Base-by-base conservation (phyloP, 2,888 invertebrate genomes). In the Bombylius major region DNA sequence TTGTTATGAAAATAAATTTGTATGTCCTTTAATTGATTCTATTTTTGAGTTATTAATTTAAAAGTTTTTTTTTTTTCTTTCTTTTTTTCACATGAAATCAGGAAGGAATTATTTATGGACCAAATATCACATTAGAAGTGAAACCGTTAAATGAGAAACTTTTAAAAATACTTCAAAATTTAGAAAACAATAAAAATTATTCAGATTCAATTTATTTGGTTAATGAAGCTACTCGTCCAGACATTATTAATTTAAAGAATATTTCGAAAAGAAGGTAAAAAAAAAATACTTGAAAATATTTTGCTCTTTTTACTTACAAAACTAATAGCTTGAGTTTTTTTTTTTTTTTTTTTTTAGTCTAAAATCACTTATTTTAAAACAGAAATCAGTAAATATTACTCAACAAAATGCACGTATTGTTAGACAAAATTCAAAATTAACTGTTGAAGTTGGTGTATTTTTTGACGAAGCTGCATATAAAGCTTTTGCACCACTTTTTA, bases 401-500 rank as follows among this genome's bases (percentile, higher is more conserved):
- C 39, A 49, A 11, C 42, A 39, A 49, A 48, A 33, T 33, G 32
- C 6, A 47, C 23, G 13, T 44, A 51, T 51, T 31, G 13, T 14
- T 4, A 14, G 42, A 44, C 13, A 36, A 13, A 5, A 46, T 46
- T 33, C 45, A 3, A 71, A 72, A 56, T 76, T 83, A 59, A 84
- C 83, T 5, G 75, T 87, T 46, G 88, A 89, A 69, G 71, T 87
- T 53, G 87, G 85, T 0, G 70, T 88, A 47, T 88, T 88, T 69
- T 80, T 88, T 63, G 88, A 88, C 65, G 83, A 83, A 67, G 80
- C 85, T 1, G 87, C 81, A 1, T 87, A 87, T 66, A 80, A 79
- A 65, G 78, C 82, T 39, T 87, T 87, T 69, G 73, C 82, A 13
- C 84, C 87, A 0, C 83, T 81, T 66, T 78, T 86, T 60, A 78